Evolutionary conservation across 53 echinoderm and acorn worm species (phyloP), one percentile per base, ranked within the genome.

Genomic region (Glandiceps talaboti): DNA sequence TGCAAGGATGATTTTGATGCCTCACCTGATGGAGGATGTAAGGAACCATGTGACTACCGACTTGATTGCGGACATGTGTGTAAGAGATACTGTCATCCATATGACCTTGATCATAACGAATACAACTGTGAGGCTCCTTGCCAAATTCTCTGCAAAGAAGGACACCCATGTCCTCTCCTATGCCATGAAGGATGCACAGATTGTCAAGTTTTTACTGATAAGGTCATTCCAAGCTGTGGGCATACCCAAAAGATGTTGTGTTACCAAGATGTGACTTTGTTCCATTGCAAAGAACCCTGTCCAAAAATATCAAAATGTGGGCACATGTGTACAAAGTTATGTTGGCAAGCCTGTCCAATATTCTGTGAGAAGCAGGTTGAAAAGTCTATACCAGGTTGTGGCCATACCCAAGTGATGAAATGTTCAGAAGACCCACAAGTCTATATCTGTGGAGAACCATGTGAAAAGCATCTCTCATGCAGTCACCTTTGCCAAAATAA

Each of bases 401-500:
- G 79, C 12, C 79, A 78, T 26, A 26, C 30, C 0, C 31, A 31
- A 78, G 26, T 12, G 27, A 1, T 78, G 26, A 1, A 1, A 78
- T 78, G 79, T 32, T 25, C 12, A 31, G 32, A 32, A 78, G 32
- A 78, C 14, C 32, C 32, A 20, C 25, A 1, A 30, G 25, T 27
- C 32, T 29, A 28, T 25, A 77, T 26, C 1, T 77, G 30, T 77
- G 1, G 1, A 29, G 30, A 29, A 1, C 25, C 14, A 29, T 29
- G 30, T 77, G 1, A 1, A 28, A 77, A 33, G n/a, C n/a, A 14
- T 30, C 77, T 86, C 28, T 0, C 1, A 27, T 84, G 81, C 74
- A 81, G 84, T 1, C 88, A 88, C 28, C 77, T 31, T 28, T 88
- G 88, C 73, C 79, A 73, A 45, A 45, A 45, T 45, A 45, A 45